A percentile compares a stretch with the other conserved stretches of the same genome.
These are phyloP conservation scores for Ovis canadensis DNA, from an alignment of 2,113 vertebrate genomes.

Conservation along the genomic window DNA sequence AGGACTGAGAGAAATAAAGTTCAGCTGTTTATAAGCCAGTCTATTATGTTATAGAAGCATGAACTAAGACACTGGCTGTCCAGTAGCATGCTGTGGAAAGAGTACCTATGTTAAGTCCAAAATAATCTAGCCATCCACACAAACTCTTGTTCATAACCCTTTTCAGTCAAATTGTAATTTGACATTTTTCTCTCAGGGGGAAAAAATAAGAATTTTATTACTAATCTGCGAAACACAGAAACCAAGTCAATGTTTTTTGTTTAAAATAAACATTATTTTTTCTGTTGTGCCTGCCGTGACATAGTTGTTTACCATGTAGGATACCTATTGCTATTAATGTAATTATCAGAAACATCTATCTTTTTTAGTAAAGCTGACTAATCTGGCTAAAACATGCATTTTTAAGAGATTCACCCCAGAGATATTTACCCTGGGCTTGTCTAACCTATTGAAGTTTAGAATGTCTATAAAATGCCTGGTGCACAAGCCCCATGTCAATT, in stretches of 20 bases:
- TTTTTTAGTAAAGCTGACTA: neutral
- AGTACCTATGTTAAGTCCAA: neutral
- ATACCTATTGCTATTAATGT: neutral
- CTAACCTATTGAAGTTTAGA: neutral
- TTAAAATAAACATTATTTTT: neutral
- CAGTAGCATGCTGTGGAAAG: neutral
- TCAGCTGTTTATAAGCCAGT: neutral
- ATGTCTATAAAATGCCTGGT: neutral
- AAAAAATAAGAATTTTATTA: neutral
- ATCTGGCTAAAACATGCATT: neutral
- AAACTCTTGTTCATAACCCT: neutral
- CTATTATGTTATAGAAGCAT: neutral
- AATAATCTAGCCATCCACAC: neutral
- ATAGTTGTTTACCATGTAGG: neutral
- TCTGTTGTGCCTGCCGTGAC: neutral
- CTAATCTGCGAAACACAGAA: neutral
- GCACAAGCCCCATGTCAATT: neutral
- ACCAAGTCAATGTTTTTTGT: neutral
- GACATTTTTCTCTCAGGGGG: neutral
- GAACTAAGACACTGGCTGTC: neutral
- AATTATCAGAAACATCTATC: neutral
- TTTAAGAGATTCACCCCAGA: neutral
- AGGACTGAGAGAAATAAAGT: neutral
- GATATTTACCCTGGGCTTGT: neutral
- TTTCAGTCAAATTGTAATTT: conserved; percentile 6